Evolutionary conservation across 2,113 vertebrate species (phyloP).

Genomic region (Proteles cristata): DNA sequence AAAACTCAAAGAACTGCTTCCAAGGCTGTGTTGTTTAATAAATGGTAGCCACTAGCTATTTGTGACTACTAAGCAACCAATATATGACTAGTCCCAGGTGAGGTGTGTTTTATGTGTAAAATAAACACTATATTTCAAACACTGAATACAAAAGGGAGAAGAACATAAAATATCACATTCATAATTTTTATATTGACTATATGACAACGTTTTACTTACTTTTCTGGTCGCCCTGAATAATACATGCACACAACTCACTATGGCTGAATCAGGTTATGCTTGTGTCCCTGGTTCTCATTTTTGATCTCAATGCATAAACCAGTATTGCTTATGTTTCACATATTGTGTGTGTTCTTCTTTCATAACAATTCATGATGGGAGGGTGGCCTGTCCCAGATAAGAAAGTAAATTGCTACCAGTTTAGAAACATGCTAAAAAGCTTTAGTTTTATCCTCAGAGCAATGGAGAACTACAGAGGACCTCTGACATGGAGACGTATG

Average conservation of each 20-base stretch:
- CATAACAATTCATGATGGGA: not conserved
- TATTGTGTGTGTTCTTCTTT: not conserved
- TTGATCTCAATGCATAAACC: not conserved
- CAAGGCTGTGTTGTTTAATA: not conserved
- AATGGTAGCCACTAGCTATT: not conserved
- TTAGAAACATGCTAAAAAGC: not conserved
- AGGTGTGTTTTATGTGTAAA: not conserved
- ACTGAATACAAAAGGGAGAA: not conserved
- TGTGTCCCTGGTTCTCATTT: not conserved
- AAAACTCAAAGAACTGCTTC: not conserved
- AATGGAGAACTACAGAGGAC: not conserved
- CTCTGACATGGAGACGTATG: not conserved
- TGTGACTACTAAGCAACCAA: not conserved
- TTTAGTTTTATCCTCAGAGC: not conserved
- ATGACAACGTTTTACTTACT: not conserved
- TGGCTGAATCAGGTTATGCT: too few relatives aligned
- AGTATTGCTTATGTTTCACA: not conserved
- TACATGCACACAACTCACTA: fast-evolving
- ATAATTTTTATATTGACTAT: not conserved
- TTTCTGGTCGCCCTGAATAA: not conserved
- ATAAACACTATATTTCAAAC: not conserved
- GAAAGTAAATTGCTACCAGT: not conserved
- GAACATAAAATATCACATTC: not conserved
- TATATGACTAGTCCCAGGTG: not conserved
- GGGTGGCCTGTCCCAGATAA: not conserved